phyloP scores from a whole-genome alignment of 2,797 vertebrate genomes.

The Xenentodon cancila region DNA sequence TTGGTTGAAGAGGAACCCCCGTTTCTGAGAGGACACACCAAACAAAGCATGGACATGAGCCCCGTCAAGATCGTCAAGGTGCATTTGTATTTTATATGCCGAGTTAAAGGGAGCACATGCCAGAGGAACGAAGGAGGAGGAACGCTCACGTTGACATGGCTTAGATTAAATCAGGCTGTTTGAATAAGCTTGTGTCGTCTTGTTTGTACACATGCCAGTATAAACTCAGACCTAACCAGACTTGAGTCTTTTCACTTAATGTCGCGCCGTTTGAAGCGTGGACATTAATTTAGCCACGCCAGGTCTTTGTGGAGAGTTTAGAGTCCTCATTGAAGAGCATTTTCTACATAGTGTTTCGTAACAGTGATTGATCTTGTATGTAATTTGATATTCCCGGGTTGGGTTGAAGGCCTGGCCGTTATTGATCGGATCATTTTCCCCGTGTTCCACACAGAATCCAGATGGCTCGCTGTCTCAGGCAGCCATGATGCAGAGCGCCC shows the following conservation, averaged over 20 bases:
- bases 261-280: too few relatives aligned
- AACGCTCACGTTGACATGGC: too few relatives aligned
- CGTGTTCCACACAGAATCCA: constrained; percentile 85
- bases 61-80: constrained; percentile 99
- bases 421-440: not conserved
- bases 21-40: constrained; percentile 96
- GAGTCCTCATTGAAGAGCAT: not conserved
- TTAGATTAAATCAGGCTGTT: too few relatives aligned
- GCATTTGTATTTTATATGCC: too few relatives aligned
- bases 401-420: not conserved
- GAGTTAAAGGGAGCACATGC: too few relatives aligned
- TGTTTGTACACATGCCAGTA: too few relatives aligned
- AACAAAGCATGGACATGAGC: constrained; percentile 99
- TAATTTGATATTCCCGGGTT: not conserved
- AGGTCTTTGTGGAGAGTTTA: not conserved
- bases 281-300: not conserved
- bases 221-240: too few relatives aligned
- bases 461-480: constrained; percentile 98
- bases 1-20: constrained; percentile 97
- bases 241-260: too few relatives aligned
- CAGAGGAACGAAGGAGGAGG: too few relatives aligned
- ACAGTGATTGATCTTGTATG: not conserved
- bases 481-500: constrained; percentile 99
- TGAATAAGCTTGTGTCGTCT: too few relatives aligned
- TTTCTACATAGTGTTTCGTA: too few relatives aligned